Conservation (phyloP, 2,888 invertebrate species). For the Tenthredo mesomela region DNA sequence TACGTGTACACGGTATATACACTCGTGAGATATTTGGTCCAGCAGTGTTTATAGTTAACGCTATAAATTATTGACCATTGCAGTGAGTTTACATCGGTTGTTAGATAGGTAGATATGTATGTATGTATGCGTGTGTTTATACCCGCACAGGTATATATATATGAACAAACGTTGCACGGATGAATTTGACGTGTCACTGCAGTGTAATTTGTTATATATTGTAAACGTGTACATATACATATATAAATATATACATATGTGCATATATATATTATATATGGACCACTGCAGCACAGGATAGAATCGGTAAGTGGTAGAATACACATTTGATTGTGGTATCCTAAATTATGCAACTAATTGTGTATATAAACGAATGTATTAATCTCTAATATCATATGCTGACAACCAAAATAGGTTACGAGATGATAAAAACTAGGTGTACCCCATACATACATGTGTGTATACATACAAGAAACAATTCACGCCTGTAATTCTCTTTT, state of each 20-base stretch:
- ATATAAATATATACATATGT: background rate
- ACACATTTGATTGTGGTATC: background rate
- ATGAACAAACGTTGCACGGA: constrained; percentile 20
- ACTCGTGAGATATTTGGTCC: constrained; percentile 13
- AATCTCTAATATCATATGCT: background rate
- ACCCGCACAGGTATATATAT: background rate
- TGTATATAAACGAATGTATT: background rate
- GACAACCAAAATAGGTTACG: constrained; percentile 26
- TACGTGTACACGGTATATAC: background rate
- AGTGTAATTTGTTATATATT: constrained; percentile 23
- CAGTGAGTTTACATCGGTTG: constrained; percentile 31
- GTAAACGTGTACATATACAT: background rate
- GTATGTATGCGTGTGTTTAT: background rate
- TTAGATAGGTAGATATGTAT: background rate
- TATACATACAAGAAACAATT: background rate
- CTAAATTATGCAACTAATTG: constrained; percentile 22
- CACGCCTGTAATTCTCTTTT: background rate
- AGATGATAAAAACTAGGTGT: background rate
- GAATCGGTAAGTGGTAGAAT: background rate
- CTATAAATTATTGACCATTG: constrained; percentile 37
- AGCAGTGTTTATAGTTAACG: constrained; percentile 38
- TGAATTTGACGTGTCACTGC: constrained; percentile 34
- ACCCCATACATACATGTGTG: background rate
- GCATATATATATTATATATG: background rate
- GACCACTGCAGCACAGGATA: background rate